Conservation (phyloP, 1,140 invertebrate genomes). For the Steinernema khuongi region DNA sequence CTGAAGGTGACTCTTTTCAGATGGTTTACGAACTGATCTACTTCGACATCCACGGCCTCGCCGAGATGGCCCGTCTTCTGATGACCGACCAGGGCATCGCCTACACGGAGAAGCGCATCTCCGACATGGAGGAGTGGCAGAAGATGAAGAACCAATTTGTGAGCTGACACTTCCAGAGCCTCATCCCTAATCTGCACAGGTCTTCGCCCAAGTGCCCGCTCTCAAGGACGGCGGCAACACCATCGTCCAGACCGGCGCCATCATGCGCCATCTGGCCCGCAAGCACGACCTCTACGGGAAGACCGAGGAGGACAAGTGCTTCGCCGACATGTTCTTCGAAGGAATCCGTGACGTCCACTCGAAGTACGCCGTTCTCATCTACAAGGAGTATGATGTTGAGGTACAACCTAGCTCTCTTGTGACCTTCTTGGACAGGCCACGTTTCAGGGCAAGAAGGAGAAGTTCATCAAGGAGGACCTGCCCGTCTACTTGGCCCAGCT, state of each 20-base stretch:
- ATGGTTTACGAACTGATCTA: constrained; percentile 66
- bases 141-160: constrained; percentile 63
- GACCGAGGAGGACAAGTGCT: constrained; percentile 34
- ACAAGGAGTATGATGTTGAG: constrained; percentile 47
- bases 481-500: constrained; percentile 30
- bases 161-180: no score
- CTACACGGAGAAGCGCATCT: constrained; percentile 69
- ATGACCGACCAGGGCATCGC: constrained; percentile 68
- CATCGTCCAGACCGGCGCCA: constrained; percentile 58
- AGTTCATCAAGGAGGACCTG: constrained; percentile 29
- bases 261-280: constrained; percentile 56
- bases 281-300: constrained; percentile 51
- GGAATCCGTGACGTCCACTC: constrained; percentile 50
- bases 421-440: background rate
- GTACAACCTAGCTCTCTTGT: background rate
- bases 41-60: constrained; percentile 69
- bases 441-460: constrained; percentile 33
- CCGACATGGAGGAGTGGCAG: constrained; percentile 60
- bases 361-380: constrained; percentile 50
- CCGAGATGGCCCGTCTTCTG: constrained; percentile 70
- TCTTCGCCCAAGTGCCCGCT: constrained; percentile 55
- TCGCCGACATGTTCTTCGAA: constrained; percentile 56
- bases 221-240: constrained; percentile 44
- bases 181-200: constrained; percentile 47
- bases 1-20: background rate